phyloP scores from a whole-genome alignment of 2,797 vertebrate species.

The Gouania willdenowi region DNA sequence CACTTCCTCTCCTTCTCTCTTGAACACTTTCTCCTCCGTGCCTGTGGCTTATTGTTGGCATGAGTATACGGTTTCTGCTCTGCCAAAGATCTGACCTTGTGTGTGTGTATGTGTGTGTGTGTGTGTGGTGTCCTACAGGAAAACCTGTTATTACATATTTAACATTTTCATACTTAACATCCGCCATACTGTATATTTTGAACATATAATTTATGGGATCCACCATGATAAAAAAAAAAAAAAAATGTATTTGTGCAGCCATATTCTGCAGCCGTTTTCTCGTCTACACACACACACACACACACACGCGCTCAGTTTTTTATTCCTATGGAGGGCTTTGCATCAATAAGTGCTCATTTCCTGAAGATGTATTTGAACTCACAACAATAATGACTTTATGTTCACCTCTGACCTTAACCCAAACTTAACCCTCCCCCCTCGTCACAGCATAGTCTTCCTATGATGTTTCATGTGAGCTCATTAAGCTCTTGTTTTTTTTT shows the following conservation, averaged over 20 bases:
- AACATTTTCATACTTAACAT: conserved; percentile 1
- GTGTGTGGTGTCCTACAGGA: conserved; percentile 18
- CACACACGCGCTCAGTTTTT: neutral
- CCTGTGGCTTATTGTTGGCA: conserved; percentile 19
- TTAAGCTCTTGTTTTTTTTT: no score
- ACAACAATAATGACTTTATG: neutral
- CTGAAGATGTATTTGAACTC: neutral
- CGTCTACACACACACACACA: neutral
- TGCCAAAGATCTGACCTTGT: conserved; percentile 25
- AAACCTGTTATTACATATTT: conserved; percentile 1
- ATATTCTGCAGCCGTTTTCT: neutral
- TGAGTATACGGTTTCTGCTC: conserved; percentile 21
- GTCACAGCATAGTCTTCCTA: neutral
- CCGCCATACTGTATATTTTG: neutral
- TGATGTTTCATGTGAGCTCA: no score
- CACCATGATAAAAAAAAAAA: no score
- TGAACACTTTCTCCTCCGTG: conserved; percentile 31
- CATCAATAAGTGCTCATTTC: neutral
- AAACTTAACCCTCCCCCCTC: neutral
- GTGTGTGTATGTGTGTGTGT: no score
- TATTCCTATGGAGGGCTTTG: neutral
- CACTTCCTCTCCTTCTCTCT: conserved; percentile 20
- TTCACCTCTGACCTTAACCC: neutral
- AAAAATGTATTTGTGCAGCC: no score
- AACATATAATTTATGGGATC: no score